A percentile compares a stretch with the other conserved stretches of the same genome.
These are phyloP conservation scores for Aphidius colemani DNA, from an alignment of 2,888 invertebrate genomes.

Conservation along the genomic window DNA sequence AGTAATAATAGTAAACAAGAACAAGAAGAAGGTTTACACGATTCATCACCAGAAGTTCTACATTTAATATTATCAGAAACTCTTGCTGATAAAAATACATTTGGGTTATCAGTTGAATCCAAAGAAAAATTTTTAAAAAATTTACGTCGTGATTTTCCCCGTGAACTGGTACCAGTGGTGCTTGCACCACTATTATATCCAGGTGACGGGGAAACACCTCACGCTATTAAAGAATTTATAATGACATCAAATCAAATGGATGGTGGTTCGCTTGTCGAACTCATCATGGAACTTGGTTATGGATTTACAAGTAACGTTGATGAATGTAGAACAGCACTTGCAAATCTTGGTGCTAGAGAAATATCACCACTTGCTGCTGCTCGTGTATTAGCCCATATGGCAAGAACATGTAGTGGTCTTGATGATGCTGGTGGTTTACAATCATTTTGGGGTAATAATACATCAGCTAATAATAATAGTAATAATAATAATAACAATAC, in stretches of 20 bases:
- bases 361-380: conserved; percentile 85
- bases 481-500: conserved; percentile 27
- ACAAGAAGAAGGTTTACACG: conserved; percentile 84
- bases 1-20: conserved; percentile 65
- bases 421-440: conserved; percentile 63
- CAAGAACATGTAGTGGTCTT: conserved; percentile 79
- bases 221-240: conserved; percentile 47
- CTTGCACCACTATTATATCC: conserved; percentile 87
- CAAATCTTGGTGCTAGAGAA: conserved; percentile 81
- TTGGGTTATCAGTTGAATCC: conserved; percentile 73
- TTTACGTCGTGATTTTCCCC: conserved; percentile 85
- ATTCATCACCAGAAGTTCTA: conserved; percentile 86
- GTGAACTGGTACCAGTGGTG: conserved; percentile 86
- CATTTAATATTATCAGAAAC: conserved; percentile 77
- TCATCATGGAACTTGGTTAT: conserved; percentile 91
- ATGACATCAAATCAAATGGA: conserved; percentile 56
- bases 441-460: conserved; percentile 64
- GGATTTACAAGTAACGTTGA: conserved; percentile 84
- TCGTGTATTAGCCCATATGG: conserved; percentile 84
- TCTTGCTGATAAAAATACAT: conserved; percentile 62
- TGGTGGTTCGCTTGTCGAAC: conserved; percentile 73
- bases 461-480: conserved; percentile 65
- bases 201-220: conserved; percentile 71
- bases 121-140: conserved; percentile 81
- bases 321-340: conserved; percentile 83